Percentiles rank a stretch among this genome's conserved stretches.
Conservation (phyloP, 2,113 vertebrate genomes). For the Microcebus tavaratra region DNA sequence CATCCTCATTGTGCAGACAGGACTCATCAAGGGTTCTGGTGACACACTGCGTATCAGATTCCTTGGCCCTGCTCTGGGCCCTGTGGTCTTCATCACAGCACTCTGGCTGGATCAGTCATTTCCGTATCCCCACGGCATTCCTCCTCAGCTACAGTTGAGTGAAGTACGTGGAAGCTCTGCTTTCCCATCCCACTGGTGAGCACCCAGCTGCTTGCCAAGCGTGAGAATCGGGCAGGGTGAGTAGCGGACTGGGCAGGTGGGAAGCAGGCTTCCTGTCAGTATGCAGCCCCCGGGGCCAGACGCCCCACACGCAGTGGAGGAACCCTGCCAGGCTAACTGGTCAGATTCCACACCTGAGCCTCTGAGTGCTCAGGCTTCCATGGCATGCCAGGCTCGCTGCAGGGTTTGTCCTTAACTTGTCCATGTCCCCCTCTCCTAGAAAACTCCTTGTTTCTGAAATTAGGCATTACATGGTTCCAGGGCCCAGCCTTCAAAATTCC, state of each 20-base stretch:
- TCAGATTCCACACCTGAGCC: background rate
- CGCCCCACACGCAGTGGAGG: background rate
- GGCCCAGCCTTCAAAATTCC: background rate
- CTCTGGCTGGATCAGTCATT: constrained; percentile 1
- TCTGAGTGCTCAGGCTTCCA: background rate
- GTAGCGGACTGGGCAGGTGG: background rate
- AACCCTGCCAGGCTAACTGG: background rate
- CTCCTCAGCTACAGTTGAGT: background rate
- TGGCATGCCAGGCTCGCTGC: background rate
- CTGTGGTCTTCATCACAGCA: background rate
- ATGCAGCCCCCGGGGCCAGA: background rate
- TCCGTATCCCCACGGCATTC: background rate
- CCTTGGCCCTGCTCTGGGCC: background rate
- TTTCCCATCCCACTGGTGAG: background rate
- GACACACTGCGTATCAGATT: constrained; percentile 1
- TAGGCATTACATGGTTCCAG: constrained; percentile 19
- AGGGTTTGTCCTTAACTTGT: background rate
- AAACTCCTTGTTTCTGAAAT: constrained; percentile 4
- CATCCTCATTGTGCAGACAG: background rate
- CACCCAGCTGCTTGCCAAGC: background rate
- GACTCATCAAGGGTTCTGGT: background rate
- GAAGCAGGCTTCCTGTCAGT: background rate
- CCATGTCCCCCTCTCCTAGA: background rate
- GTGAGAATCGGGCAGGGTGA: background rate
- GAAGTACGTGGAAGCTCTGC: background rate